These are phyloP conservation scores for Incurvaria masculella DNA, from an alignment of 2,888 invertebrate species.

Conservation along the genomic window DNA sequence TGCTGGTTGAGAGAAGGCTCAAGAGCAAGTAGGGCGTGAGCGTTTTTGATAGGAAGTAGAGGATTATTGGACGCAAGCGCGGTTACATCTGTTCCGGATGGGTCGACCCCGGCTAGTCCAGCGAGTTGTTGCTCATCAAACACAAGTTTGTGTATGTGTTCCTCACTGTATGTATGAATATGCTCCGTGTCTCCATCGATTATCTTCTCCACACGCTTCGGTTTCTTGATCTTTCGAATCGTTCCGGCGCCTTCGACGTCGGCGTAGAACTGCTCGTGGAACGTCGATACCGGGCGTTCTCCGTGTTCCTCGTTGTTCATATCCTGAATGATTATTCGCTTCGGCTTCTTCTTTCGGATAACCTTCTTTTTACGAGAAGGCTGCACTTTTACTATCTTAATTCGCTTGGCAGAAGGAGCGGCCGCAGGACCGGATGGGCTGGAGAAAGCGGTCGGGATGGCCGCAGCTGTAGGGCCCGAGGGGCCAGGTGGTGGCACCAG, in stretches of 20 bases:
- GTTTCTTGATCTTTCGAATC: constrained; percentile 43
- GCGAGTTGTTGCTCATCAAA: constrained; percentile 32
- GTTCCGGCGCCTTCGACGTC: constrained; percentile 45
- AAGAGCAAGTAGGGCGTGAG: constrained; percentile 28
- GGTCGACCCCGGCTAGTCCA: constrained; percentile 26
- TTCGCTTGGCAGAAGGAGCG: constrained; percentile 26
- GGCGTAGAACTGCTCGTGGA: constrained; percentile 49
- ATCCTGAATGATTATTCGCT: constrained; percentile 25
- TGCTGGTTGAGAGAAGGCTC: constrained; percentile 12
- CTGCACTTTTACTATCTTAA: constrained; percentile 42
- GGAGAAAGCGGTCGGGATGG: constrained; percentile 25
- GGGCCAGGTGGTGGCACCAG: constrained; percentile 29
- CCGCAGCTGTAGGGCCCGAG: constrained; percentile 19
- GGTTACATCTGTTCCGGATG: constrained; percentile 28
- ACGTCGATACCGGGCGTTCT: constrained; percentile 35
- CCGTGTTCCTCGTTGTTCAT: constrained; percentile 30
- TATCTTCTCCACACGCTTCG: constrained; percentile 50
- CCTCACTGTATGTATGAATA: constrained; percentile 51
- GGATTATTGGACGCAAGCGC: constrained; percentile 26
- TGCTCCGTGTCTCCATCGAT: constrained; percentile 52
- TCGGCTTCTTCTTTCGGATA: constrained; percentile 35
- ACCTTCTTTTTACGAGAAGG: constrained; percentile 32
- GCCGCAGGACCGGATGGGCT: constrained; percentile 22
- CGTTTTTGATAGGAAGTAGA: constrained; percentile 30
- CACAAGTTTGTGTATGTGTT: constrained; percentile 46